Percentiles rank a stretch among this genome's conserved stretches.
Evolutionary conservation across 2,113 vertebrate genomes (phyloP).

Genomic region (Corythornis cristatus): DNA sequence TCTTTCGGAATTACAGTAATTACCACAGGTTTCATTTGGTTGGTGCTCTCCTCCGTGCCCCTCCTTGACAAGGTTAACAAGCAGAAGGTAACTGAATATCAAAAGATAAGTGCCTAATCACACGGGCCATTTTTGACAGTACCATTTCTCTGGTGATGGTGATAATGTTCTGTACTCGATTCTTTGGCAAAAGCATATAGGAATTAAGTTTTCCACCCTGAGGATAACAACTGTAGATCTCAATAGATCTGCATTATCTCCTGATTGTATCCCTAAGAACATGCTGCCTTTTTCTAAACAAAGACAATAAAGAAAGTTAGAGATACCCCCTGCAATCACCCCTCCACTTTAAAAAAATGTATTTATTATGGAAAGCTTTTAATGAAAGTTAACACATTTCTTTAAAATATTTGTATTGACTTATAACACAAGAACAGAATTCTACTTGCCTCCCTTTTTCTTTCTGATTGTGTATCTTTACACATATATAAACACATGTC

Average conservation of each 20-base stretch:
- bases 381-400: background rate
- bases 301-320: background rate
- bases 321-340: background rate
- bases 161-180: background rate
- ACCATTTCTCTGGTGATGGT: conserved; percentile 12
- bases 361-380: background rate
- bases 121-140: conserved; percentile 8
- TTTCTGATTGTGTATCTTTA: background rate
- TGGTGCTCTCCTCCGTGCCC: conserved; percentile 6
- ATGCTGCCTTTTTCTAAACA: background rate
- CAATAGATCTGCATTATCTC: background rate
- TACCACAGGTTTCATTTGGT: conserved; percentile 38
- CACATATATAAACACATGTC: background rate
- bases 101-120: conserved; percentile 44
- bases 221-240: background rate
- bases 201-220: background rate
- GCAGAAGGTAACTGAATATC: conserved; percentile 60
- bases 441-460: background rate
- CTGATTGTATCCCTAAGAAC: background rate
- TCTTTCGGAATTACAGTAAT: conserved; percentile 69
- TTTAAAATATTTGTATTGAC: background rate
- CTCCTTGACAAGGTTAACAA: conserved; percentile 70
- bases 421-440: background rate
- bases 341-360: fast-evolving
- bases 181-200: background rate